phyloP scores from a whole-genome alignment of 2,888 invertebrate genomes.

The Lottia gigantea region DNA sequence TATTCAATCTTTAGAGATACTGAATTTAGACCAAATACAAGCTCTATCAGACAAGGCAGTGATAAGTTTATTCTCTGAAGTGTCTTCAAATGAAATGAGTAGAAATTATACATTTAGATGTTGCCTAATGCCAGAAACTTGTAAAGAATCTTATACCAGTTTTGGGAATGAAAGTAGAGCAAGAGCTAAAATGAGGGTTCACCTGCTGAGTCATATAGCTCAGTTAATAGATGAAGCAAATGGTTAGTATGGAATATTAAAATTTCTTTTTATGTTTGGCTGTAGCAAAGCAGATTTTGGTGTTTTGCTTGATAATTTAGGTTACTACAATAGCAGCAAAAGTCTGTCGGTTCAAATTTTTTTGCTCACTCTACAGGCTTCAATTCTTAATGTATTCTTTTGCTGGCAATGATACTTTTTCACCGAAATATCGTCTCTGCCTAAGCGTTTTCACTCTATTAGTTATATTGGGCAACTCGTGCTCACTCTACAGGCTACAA shows the following conservation, averaged over 20 bases:
- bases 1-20: conserved; percentile 43
- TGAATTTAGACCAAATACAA: conserved; percentile 61
- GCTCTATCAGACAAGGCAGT: conserved; percentile 70
- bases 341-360: too few relatives aligned
- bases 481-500: too few relatives aligned
- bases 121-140: conserved; percentile 70
- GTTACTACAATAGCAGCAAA: too few relatives aligned
- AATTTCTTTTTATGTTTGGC: too few relatives aligned
- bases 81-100: conserved; percentile 71
- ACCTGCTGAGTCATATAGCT: conserved; percentile 70
- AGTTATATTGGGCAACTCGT: too few relatives aligned
- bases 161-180: conserved; percentile 73
- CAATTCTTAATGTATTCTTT: too few relatives aligned
- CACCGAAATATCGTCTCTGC: too few relatives aligned
- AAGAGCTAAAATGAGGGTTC: conserved; percentile 70
- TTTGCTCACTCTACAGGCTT: too few relatives aligned
- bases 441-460: too few relatives aligned
- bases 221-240: conserved; percentile 55
- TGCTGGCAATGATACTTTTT: too few relatives aligned
- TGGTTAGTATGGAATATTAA: conserved; percentile 39
- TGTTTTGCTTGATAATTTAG: too few relatives aligned
- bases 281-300: too few relatives aligned
- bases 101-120: conserved; percentile 72
- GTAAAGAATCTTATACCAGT: conserved; percentile 71
- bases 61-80: conserved; percentile 70